Percentiles rank a stretch among this genome's conserved stretches.
Evolutionary conservation across 2,797 vertebrate species (phyloP).

Genomic region (Merluccius polli): DNA sequence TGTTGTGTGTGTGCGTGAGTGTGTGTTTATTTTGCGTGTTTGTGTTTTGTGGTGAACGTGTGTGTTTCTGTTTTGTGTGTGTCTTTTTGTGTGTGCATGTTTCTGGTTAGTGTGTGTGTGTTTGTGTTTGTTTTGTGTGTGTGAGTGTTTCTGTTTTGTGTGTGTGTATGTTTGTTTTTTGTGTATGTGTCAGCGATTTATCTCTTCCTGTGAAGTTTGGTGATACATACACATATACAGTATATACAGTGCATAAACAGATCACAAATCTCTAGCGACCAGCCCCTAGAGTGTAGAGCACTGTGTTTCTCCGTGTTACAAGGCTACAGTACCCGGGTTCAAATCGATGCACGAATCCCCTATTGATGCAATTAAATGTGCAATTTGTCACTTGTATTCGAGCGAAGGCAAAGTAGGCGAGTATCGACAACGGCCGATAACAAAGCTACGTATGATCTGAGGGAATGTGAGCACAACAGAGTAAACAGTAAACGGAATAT

Average conservation of each 20-base stretch:
- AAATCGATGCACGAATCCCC: constrained; percentile 6
- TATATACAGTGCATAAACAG: not conserved
- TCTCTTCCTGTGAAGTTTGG: not conserved
- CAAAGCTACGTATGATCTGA: not conserved
- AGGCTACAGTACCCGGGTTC: not conserved
- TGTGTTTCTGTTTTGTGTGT: not conserved
- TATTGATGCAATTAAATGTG: not conserved
- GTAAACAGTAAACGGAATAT: not conserved
- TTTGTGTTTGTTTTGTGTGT: not conserved
- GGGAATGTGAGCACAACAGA: not conserved
- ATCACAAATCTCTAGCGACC: not conserved
- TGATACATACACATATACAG: not conserved
- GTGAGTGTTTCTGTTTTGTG: not conserved
- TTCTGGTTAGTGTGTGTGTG: too few species aligned
- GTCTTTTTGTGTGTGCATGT: not conserved
- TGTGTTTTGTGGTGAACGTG: too few species aligned
- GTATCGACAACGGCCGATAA: constrained; percentile 10
- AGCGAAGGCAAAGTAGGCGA: not conserved
- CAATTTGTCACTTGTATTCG: not conserved
- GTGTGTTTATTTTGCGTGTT: not conserved
- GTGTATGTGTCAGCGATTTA: too few species aligned
- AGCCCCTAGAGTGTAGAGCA: not conserved
- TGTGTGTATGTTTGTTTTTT: too few species aligned
- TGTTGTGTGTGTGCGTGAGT: not conserved
- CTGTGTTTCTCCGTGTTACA: not conserved